Evolutionary conservation across 37 sponge, comb jelly and placozoan species (phyloP), one percentile per base, ranked within the genome.

Genomic region (Cladorhizidae sp.): DNA sequence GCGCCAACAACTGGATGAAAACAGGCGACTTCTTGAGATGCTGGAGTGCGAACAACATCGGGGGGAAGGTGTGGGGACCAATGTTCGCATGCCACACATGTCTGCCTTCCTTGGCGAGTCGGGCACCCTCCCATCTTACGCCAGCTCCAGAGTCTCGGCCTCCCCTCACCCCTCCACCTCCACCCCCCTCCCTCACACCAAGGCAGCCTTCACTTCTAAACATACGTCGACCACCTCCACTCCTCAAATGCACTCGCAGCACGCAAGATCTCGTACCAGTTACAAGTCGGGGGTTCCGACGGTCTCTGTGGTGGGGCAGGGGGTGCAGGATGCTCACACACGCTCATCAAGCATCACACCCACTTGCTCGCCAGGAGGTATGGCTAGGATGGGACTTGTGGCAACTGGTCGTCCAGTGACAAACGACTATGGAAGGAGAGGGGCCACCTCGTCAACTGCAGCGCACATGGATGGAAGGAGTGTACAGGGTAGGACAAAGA

Each of bases 1-100:
- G 77, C 38, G 84, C 21, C 57, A 50, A 20, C 86, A 92, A 72
- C 79, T 92, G 64, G 92, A 92, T 23, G 92, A 92, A 32, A 81
- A 84, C 39, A 40, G 76, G 55, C 25, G 71, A 25, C 65, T 92
- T 23, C 72, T 92, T 56, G 71, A 73, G 55, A 22, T 35, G 25
- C 57, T 87, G 39, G 79, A 83, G 28, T 70, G 38, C 3, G 62
- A 73, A 22, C 77, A 76, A 35, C 78, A 38, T 36, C 80, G 29
- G 20, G 67, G 35, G 31, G 32, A 18, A 11, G 72, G 72, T 11
- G 56, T 23, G 55, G 79, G 79, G 40, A 17, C 57, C 0, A 35
- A n/a, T 1, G 39, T 84, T 9, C 25, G 32, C 1, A 1, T 69
- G 37, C 28, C 77, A 43, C 77, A 76, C 26, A 58, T 81, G 31